Base-by-base conservation (phyloP, 2,113 vertebrate genomes). In the Chionodraco myersi region DNA sequence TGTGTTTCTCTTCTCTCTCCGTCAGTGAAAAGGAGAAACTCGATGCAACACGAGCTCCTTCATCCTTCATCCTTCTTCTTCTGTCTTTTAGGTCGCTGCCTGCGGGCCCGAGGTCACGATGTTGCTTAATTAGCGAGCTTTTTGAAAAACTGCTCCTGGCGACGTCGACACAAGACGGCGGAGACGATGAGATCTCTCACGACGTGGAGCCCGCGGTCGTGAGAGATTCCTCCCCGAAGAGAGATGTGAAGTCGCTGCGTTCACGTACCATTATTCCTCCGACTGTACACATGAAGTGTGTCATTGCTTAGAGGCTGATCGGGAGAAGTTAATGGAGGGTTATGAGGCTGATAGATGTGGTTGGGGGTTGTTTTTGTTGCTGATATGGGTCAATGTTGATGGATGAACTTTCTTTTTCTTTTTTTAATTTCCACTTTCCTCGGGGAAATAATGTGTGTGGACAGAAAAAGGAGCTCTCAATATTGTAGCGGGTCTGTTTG, bases 391-490 rank as follows among this genome's bases (percentile, higher is more conserved):
- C 86, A 89, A 26, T 77, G 71, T 58, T 83, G 85, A 86, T 86
- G 90, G 87, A 66, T 52, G 66, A 74, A 77, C 83, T 75, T 60
- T 79, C 71, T 77, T 63, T 51, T 57, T 3, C 11, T 69, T 65
- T 89, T 86, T 88, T 86, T 89, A 90, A 92, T 92, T 92, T 83
- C 63, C 77, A 58, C 75, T 61, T 66, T 90, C 91, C 91, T 79
- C 6, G 45, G 91, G 92, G 92, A 93, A 93, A 93, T 93, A 91
- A 92, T 52, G 82, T 82, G 51, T 85, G 86, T 71, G 77, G 83
- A 82, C 82, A 76, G 67, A 81, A 1, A 63, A 72, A 84, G 83
- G 78, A 79, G 85, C 84, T 86, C 85, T 91, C 83, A 77, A 85
- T 90, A 90, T 88, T 91, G 86, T 91, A 83, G 88, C 75, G 10